These are phyloP conservation scores for Minunthozetes semirufus DNA, from an alignment of 2,888 invertebrate genomes.

Conservation along the genomic window DNA sequence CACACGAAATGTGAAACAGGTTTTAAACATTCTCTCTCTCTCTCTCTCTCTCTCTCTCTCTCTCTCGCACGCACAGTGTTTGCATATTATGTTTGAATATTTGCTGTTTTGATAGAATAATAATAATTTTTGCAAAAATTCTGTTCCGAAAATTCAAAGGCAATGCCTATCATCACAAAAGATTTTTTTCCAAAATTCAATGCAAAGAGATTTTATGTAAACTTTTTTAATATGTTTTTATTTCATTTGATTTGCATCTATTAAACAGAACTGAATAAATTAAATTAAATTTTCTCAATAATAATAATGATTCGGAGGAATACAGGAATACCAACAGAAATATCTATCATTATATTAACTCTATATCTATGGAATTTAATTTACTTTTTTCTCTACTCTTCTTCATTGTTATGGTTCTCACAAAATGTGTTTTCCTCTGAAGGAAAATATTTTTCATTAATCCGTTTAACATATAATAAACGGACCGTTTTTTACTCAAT, in stretches of 20 bases:
- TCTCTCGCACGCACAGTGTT: not conserved
- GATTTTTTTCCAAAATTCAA: not conserved
- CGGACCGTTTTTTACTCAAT: too few relatives aligned
- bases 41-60: not conserved
- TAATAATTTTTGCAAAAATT: not conserved
- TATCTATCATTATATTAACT: not conserved
- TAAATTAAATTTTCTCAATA: not conserved
- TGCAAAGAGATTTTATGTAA: conserved; percentile 6
- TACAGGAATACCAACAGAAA: too few relatives aligned
- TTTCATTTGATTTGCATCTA: conserved; percentile 27
- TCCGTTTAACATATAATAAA: not conserved
- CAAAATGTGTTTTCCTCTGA: not conserved
- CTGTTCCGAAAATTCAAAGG: not conserved
- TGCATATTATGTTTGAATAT: not conserved
- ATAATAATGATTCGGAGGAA: not conserved
- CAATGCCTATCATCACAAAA: not conserved
- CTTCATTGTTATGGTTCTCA: not conserved
- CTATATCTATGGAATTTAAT: conserved; percentile 8
- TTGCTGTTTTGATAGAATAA: conserved; percentile 18
- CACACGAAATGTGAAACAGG: not conserved
- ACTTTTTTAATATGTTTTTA: conserved; percentile 30
- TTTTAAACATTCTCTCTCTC: not conserved
- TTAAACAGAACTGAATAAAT: not conserved
- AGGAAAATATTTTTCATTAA: conserved; percentile 5
- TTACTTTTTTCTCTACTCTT: not conserved